Evolutionary conservation across 2,888 invertebrate genomes (phyloP).

Genomic region (Calliphora vomitoria): DNA sequence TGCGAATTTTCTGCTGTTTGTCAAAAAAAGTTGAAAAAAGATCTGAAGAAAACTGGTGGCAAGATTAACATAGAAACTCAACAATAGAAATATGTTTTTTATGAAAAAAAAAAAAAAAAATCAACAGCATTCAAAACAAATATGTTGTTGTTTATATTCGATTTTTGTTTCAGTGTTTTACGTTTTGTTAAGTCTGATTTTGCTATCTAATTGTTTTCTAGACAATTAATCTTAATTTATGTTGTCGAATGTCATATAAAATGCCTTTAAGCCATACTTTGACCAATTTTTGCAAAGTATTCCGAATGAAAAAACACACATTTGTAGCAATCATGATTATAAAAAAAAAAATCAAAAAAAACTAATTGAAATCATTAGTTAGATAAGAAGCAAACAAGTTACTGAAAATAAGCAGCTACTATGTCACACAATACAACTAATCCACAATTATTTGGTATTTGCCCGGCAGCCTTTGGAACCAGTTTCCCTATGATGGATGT

Average conservation of each 20-base stretch:
- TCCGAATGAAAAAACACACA: too few relatives aligned
- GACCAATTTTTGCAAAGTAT: not conserved
- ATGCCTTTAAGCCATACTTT: slow-evolving; percentile 26
- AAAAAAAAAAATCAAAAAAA: not conserved
- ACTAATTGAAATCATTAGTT: slow-evolving; percentile 47
- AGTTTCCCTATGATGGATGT: too few relatives aligned
- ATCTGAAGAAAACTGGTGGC: not conserved
- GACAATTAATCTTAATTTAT: slow-evolving; percentile 60
- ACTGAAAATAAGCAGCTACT: not conserved
- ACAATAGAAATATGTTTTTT: not conserved
- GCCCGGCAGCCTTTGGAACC: too few relatives aligned
- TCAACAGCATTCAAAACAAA: too few relatives aligned
- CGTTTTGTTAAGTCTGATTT: not conserved
- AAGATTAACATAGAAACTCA: not conserved
- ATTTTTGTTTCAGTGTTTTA: not conserved
- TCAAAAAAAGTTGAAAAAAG: not conserved
- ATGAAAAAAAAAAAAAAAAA: too few relatives aligned
- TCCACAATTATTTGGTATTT: not conserved
- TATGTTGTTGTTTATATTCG: not conserved
- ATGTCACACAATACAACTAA: not conserved
- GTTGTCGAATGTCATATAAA: slow-evolving; percentile 41
- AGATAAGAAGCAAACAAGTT: slow-evolving; percentile 2
- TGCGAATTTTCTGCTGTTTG: not conserved
- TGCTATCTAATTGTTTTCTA: slow-evolving; percentile 31
- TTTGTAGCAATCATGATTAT: too few relatives aligned